phyloP scores from a whole-genome alignment of 2,797 vertebrate species.

The Sitta carolinensis region DNA sequence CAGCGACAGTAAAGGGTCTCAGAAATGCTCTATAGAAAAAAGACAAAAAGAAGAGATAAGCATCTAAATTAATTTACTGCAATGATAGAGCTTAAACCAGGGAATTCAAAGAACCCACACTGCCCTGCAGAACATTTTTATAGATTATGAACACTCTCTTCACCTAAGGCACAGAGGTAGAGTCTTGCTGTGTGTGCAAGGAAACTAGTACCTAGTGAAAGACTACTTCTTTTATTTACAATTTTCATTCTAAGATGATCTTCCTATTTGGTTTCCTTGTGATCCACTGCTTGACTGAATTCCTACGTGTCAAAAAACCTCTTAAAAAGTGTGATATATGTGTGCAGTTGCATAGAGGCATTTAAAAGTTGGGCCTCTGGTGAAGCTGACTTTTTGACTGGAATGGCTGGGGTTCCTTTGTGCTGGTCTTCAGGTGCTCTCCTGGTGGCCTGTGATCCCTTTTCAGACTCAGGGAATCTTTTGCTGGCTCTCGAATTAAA shows the following conservation, averaged over 20 bases:
- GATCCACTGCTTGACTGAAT: not conserved
- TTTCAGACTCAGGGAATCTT: not conserved
- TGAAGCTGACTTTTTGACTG: not conserved
- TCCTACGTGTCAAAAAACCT: not conserved
- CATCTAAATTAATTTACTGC: not conserved
- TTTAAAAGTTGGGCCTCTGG: not conserved
- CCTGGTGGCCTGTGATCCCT: not conserved
- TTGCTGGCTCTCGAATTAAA: not conserved
- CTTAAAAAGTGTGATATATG: not conserved
- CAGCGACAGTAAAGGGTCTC: not conserved
- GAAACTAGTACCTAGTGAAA: not conserved
- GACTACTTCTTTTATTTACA: not conserved
- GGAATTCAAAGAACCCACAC: not conserved
- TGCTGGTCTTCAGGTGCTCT: not conserved
- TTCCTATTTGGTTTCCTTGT: not conserved
- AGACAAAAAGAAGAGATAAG: not conserved
- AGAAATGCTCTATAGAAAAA: not conserved
- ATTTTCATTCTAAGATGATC: not conserved
- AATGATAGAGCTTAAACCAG: not conserved
- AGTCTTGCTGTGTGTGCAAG: not conserved
- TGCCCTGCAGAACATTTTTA: not conserved
- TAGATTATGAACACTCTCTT: not conserved
- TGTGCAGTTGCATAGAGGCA: not conserved
- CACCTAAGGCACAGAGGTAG: not conserved
- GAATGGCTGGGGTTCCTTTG: not conserved